A percentile compares a stretch with the other conserved stretches of the same genome.
Evolutionary conservation across 2,888 invertebrate genomes (phyloP).

Genomic region (Plutella xylostella): DNA sequence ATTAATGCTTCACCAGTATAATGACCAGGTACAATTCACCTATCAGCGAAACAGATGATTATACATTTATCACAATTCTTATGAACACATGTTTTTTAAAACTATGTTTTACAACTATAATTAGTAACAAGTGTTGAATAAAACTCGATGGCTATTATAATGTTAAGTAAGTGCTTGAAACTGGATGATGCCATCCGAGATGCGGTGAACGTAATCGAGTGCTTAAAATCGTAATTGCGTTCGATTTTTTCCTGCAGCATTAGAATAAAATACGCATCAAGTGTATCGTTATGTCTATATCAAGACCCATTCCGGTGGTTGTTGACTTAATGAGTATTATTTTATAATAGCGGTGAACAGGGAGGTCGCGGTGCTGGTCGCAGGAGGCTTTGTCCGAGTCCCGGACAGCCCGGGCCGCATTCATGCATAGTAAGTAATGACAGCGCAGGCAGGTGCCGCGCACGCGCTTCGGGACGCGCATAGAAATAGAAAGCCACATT

Average conservation of each 20-base stretch:
- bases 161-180: too few relatives aligned
- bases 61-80: too few relatives aligned
- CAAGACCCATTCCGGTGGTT: conserved; percentile 34
- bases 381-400: conserved; percentile 57
- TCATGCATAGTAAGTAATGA: conserved; percentile 70
- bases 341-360: conserved; percentile 52
- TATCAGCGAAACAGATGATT: too few relatives aligned
- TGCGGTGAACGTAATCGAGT: too few relatives aligned
- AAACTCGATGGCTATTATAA: too few relatives aligned
- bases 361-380: conserved; percentile 35
- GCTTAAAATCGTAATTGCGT: too few relatives aligned
- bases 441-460: conserved; percentile 63
- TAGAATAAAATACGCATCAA: not conserved
- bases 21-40: too few relatives aligned
- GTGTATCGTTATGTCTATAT: conserved; percentile 31
- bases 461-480: conserved; percentile 63
- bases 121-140: too few relatives aligned
- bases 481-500: conserved; percentile 66
- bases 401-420: conserved; percentile 58
- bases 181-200: too few relatives aligned
- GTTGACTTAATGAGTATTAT: conserved; percentile 47
- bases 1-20: too few relatives aligned
- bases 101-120: too few relatives aligned
- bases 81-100: too few relatives aligned
- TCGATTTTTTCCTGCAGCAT: not conserved